Percentiles rank a stretch among this genome's conserved stretches.
Conservation (phyloP, 37 sponge, comb jelly and placozoan genomes). For the Haliclona indistincta region DNA sequence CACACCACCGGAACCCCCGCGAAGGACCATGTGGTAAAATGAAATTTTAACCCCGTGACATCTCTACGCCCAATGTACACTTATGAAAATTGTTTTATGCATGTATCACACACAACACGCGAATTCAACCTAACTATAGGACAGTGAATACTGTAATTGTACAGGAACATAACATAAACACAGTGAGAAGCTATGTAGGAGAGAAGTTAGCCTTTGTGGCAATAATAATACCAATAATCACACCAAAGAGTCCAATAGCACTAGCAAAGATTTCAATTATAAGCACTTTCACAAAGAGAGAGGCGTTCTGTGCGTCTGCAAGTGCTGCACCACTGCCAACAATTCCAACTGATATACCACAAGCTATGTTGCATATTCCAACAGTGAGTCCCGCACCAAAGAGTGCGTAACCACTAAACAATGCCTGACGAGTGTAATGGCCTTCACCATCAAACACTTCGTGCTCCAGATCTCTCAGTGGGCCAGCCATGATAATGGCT, state of each 20-base stretch:
- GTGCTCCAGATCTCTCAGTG: constrained; percentile 37
- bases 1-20: not conserved
- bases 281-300: constrained; percentile 94
- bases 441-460: constrained; percentile 10
- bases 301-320: constrained; percentile 94
- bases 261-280: constrained; percentile 99
- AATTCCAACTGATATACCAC: constrained; percentile 95
- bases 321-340: constrained; percentile 99
- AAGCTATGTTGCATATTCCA: constrained; percentile 94
- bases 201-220: constrained; percentile 63
- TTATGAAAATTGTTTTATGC: not conserved
- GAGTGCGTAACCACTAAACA: constrained; percentile 77
- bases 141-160: not conserved
- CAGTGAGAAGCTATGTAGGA: not conserved
- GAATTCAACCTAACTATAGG: not conserved
- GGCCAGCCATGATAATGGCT: constrained; percentile 90
- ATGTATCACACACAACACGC: not conserved
- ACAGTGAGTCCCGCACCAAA: constrained; percentile 96
- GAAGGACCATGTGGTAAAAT: constrained; percentile 26
- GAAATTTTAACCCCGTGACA: not conserved
- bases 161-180: not conserved
- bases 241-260: constrained; percentile 99
- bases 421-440: constrained; percentile 7
- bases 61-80: not conserved
- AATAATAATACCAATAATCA: constrained; percentile 93